Conservation (phyloP, 2,888 invertebrate species). For the Dorcus parallelipipedus region DNA sequence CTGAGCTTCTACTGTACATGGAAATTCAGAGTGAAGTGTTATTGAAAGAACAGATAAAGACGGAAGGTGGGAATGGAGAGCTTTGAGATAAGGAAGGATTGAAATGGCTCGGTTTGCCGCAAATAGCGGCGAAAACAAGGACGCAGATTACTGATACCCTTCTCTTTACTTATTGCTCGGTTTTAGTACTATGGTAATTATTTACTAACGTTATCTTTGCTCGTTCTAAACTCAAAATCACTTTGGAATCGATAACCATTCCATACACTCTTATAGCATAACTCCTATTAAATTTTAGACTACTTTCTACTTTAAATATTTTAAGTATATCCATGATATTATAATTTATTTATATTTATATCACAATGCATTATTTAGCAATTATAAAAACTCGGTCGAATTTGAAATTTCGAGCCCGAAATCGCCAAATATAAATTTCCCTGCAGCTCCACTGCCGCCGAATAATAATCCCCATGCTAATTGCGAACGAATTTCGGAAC, state of each 20-base stretch:
- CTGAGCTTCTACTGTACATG: slow-evolving; percentile 35
- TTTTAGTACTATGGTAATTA: slow-evolving; percentile 46
- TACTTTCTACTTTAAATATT: too few relatives aligned
- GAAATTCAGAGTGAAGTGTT: slow-evolving; percentile 40
- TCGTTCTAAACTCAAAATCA: slow-evolving; percentile 17
- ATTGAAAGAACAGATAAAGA: slow-evolving; percentile 38
- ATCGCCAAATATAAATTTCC: neutral
- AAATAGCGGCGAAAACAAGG: slow-evolving; percentile 48
- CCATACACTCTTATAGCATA: too few relatives aligned
- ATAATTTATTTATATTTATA: too few relatives aligned
- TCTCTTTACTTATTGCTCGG: slow-evolving; percentile 40
- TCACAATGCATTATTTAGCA: too few relatives aligned
- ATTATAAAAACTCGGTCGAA: too few relatives aligned
- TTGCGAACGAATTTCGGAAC: neutral
- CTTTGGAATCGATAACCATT: neutral
- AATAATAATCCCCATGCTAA: neutral
- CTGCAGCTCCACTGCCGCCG: neutral
- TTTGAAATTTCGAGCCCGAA: too few relatives aligned
- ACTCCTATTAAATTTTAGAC: too few relatives aligned
- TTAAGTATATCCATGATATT: too few relatives aligned
- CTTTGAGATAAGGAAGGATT: slow-evolving; percentile 32
- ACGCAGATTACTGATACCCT: slow-evolving; percentile 46
- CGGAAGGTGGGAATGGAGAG: slow-evolving; percentile 31
- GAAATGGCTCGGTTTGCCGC: slow-evolving; percentile 45
- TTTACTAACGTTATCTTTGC: slow-evolving; percentile 35